Evolutionary conservation across 2,113 vertebrate genomes (phyloP).

Genomic region (Entomyzon cyanotis): DNA sequence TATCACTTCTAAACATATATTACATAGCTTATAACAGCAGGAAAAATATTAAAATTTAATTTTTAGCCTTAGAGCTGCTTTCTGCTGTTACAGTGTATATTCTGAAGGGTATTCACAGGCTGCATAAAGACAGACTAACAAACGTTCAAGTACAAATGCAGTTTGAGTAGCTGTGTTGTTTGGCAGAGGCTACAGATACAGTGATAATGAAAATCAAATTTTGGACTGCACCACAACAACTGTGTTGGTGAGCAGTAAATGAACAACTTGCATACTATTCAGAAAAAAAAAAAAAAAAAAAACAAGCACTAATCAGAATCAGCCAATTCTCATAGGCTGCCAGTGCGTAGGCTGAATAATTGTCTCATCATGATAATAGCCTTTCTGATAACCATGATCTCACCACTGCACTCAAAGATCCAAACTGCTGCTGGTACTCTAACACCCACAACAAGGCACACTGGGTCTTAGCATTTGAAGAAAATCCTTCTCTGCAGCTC

Average conservation of each 20-base stretch:
- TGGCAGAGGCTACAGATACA: neutral
- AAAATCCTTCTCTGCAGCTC: neutral
- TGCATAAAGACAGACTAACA: neutral
- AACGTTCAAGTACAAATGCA: rapidly evolving
- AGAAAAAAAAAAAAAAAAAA: neutral
- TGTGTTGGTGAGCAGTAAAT: neutral
- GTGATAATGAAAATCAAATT: neutral
- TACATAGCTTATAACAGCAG: neutral
- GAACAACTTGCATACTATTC: neutral
- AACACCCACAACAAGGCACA: neutral
- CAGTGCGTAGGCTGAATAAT: neutral
- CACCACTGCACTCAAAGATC: neutral
- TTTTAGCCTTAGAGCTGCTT: neutral
- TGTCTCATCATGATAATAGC: neutral
- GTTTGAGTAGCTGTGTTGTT: neutral
- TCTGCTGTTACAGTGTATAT: neutral
- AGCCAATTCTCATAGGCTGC: neutral
- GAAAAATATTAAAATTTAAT: neutral
- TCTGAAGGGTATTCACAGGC: neutral
- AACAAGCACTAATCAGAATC: neutral
- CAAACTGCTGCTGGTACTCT: neutral
- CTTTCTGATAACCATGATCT: conserved; percentile 15
- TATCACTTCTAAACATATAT: neutral
- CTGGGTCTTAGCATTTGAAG: neutral
- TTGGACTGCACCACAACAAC: neutral